These are phyloP conservation scores for Brachirus orientalis DNA, from an alignment of 2,113 vertebrate genomes.

Conservation along the genomic window DNA sequence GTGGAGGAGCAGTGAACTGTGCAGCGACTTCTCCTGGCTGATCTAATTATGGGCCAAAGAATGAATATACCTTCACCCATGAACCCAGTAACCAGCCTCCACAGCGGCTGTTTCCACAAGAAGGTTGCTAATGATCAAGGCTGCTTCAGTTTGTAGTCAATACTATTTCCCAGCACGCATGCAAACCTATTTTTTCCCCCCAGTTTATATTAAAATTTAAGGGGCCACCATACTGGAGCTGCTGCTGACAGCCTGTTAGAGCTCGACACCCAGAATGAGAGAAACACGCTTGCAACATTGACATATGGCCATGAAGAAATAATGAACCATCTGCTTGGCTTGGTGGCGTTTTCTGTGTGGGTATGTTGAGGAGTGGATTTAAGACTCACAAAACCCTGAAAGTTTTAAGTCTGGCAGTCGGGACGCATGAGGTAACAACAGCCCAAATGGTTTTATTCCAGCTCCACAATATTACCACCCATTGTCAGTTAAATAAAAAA, in stretches of 20 bases:
- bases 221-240: not conserved
- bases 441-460: conserved; percentile 62
- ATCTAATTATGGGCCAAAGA: conserved; percentile 62
- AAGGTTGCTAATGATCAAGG: conserved; percentile 38
- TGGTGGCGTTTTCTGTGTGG: conserved; percentile 22
- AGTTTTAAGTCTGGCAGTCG: conserved; percentile 30
- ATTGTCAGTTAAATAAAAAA: conserved; percentile 71
- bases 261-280: conserved; percentile 25
- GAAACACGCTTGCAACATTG: conserved; percentile 20
- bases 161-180: conserved; percentile 11
- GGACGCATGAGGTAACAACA: conserved; percentile 37
- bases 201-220: conserved; percentile 44
- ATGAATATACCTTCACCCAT: conserved; percentile 46
- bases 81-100: conserved; percentile 41
- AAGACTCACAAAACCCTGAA: conserved; percentile 10
- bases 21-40: conserved; percentile 46
- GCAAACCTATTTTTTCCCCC: conserved; percentile 1
- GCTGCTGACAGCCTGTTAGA: not conserved
- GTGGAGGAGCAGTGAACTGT: conserved; percentile 13
- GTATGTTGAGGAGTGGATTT: conserved; percentile 13
- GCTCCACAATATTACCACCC: conserved; percentile 60
- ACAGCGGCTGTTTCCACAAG: not conserved
- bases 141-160: not conserved
- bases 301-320: conserved; percentile 37
- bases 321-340: conserved; percentile 57